Evolutionary conservation across 2,113 vertebrate species (phyloP), one percentile per base, ranked within the genome.

Genomic region (western clawed frog (Xenopus tropicalis)): DNA sequence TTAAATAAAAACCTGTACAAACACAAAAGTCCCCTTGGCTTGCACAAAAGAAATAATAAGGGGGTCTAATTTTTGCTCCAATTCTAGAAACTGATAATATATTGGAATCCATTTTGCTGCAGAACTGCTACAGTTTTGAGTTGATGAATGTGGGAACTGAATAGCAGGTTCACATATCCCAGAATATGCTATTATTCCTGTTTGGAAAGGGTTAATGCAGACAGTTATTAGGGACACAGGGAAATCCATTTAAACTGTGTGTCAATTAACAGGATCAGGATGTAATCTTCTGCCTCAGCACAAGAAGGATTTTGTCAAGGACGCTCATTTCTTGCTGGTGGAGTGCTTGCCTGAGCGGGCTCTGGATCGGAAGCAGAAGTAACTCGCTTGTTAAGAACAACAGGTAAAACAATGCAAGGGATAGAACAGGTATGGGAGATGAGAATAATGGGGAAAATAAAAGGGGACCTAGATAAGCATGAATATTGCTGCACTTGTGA

Each of bases 251-350:
- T 16, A 14, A 8, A 11, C 72, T 52, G 79, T 71, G 77, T 70
- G 1, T 54, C 64, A 59, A 71, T 22, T 80, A 81, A 85, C 83
- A 44, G 82, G 87, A 86, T 91, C 83, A 86, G 77, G 71, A 72
- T 66, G 73, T 79, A 75, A 85, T 70, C 81, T 79, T 78, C 84
- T 75, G 80, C 74, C 79, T 91, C 88, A 87, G 89, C 89, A 88
- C 61, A 52, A n/a, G 24, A 23, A 68, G 77, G 83, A 86, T 91
- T 86, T 87, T 74, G 79, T 77, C 82, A 79, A 13, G 82, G 82
- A 83, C 78, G 78, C 46, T 20, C 37, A 59, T 12, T 14, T 70
- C 29, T 64, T 63, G 56, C 5, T 64, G 11, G 6, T 37, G 23
- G 25, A 22, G 22, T 52, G 9, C 14, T 56, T 59, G 69, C 61